Percentiles rank a stretch among this genome's conserved stretches.
Evolutionary conservation across 2,113 vertebrate species (phyloP).

Genomic region (Rafetus swinhoei): DNA sequence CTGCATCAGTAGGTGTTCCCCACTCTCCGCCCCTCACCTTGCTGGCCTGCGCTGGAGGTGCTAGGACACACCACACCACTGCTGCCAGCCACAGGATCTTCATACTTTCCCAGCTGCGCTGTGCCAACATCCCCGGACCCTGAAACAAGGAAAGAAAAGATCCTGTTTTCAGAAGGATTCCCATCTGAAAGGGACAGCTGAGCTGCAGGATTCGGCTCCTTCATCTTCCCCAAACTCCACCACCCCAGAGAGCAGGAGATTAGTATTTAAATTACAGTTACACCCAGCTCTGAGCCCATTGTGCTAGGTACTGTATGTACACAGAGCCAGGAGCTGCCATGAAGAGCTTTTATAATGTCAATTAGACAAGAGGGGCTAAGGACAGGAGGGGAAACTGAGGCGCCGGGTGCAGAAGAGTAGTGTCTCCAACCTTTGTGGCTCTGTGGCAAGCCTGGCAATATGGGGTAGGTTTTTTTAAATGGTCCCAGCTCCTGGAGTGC

Average conservation of each 20-base stretch:
- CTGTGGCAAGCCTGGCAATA: background rate
- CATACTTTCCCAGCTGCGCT: background rate
- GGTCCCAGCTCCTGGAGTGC: background rate
- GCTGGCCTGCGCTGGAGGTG: slow-evolving; percentile 64
- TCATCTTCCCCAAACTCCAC: background rate
- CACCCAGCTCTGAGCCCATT: background rate
- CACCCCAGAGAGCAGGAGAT: background rate
- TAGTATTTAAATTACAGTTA: background rate
- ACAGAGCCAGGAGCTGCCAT: background rate
- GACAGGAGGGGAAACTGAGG: background rate
- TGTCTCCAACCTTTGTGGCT: background rate
- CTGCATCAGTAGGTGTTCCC: no score
- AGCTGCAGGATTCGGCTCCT: background rate
- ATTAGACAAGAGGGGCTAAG: background rate
- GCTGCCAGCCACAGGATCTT: slow-evolving; percentile 54
- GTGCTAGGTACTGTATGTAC: background rate
- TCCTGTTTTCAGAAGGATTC: background rate
- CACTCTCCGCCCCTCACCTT: slow-evolving; percentile 71
- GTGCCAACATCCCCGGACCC: slow-evolving; percentile 41
- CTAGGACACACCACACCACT: slow-evolving; percentile 64
- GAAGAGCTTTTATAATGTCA: background rate
- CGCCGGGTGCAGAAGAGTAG: background rate
- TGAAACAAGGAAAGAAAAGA: slow-evolving; percentile 25
- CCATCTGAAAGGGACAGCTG: background rate
- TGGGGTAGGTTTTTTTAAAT: background rate